Percentiles rank a stretch among this genome's conserved stretches.
Evolutionary conservation across 2,797 vertebrate genomes (phyloP).

Genomic region (Meriones psammophilus): DNA sequence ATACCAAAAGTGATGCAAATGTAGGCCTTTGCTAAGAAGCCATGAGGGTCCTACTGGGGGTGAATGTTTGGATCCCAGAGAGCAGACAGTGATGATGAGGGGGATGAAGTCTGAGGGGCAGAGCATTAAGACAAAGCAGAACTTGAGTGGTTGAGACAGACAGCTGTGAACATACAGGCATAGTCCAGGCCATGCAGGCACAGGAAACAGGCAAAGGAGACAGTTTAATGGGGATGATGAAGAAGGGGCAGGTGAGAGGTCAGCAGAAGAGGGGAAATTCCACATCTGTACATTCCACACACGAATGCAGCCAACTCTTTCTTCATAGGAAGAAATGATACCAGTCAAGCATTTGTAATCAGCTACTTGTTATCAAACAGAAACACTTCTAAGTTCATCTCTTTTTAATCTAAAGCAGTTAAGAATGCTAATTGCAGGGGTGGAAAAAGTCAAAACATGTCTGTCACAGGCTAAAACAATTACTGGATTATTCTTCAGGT

Average conservation of each 20-base stretch:
- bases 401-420: not conserved
- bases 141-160: not conserved
- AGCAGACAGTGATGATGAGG: accelerated
- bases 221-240: not conserved
- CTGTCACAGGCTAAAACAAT: not conserved
- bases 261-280: not conserved
- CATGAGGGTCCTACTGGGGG: accelerated
- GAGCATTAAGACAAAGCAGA: not conserved
- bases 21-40: not conserved
- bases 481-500: not conserved
- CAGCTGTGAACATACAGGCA: accelerated
- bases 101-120: too few species aligned
- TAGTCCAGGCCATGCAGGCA: not conserved
- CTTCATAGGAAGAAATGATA: not conserved
- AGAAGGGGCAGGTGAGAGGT: not conserved
- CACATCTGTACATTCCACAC: not conserved
- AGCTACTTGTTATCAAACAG: not conserved
- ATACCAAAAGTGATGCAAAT: too few species aligned
- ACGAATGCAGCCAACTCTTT: not conserved
- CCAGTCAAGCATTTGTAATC: not conserved
- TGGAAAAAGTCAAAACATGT: not conserved
- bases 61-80: accelerated
- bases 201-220: not conserved
- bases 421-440: not conserved
- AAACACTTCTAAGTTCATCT: not conserved